These are phyloP conservation scores for Pomacea maculata DNA, from an alignment of 1,140 invertebrate genomes.

Conservation along the genomic window DNA sequence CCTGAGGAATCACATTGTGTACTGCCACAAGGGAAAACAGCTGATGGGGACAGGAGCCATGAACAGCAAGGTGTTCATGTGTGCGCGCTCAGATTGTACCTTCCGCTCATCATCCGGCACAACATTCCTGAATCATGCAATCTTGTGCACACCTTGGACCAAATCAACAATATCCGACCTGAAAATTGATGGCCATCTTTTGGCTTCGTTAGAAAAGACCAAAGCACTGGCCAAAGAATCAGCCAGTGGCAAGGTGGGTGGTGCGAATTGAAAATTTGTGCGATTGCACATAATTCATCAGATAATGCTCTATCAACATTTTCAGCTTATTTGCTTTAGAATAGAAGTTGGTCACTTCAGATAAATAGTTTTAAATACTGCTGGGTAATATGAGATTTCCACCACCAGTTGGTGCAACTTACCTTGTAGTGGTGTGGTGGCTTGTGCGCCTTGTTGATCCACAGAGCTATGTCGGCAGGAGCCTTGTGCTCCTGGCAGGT, in stretches of 20 bases:
- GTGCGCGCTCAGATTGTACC: conserved; percentile 50
- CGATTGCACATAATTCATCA: neutral
- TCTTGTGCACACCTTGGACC: conserved; percentile 51
- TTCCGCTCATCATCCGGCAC: conserved; percentile 48
- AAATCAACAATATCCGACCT: conserved; percentile 31
- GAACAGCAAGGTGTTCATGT: conserved; percentile 50
- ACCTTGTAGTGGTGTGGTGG: no score
- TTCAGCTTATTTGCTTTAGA: no score
- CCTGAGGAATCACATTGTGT: conserved; percentile 37
- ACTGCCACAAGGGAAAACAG: conserved; percentile 44
- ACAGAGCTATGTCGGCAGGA: no score
- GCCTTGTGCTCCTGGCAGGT: no score
- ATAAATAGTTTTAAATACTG: no score
- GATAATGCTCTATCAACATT: no score
- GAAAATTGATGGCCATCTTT: conserved; percentile 34
- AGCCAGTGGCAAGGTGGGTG: conserved; percentile 14
- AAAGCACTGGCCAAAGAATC: conserved; percentile 41
- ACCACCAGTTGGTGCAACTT: no score
- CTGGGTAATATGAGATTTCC: no score
- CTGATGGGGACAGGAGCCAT: conserved; percentile 48
- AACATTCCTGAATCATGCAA: conserved; percentile 46
- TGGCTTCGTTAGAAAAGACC: conserved; percentile 50
- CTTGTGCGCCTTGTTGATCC: no score
- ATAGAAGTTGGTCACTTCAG: no score
- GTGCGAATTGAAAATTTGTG: neutral